Evolutionary conservation across 2,888 invertebrate species (phyloP).

Genomic region (Trichacis sp.): DNA sequence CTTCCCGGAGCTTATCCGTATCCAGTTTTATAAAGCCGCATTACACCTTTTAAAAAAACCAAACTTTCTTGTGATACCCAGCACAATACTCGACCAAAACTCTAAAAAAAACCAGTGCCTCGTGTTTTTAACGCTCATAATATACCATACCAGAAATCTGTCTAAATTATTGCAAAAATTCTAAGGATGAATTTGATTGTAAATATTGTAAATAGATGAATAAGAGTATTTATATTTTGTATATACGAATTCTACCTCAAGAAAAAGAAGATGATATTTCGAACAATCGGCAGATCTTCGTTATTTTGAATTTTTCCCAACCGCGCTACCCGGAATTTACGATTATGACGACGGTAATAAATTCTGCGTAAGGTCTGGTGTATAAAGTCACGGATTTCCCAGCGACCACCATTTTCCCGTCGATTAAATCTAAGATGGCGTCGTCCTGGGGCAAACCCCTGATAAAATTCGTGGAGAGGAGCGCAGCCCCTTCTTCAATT

Average conservation of each 20-base stretch:
- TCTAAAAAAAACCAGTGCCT: constrained; percentile 9
- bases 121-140: constrained; percentile 36
- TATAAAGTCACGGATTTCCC: constrained; percentile 34
- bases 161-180: too few relatives aligned
- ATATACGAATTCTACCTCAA: not conserved
- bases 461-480: constrained; percentile 34
- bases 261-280: not conserved
- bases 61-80: too few relatives aligned
- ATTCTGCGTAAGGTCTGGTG: constrained; percentile 12
- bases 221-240: constrained; percentile 5
- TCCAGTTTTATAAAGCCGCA: constrained; percentile 48
- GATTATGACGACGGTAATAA: constrained; percentile 9
- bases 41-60: too few relatives aligned
- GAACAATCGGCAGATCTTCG: too few relatives aligned
- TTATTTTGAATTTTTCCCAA: too few relatives aligned
- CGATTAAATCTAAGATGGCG: constrained; percentile 67
- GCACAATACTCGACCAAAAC: not conserved
- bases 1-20: constrained; percentile 21
- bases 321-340: not conserved
- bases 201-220: constrained; percentile 10
- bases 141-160: not conserved
- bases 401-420: constrained; percentile 63
- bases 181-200: not conserved
- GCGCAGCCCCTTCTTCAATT: constrained; percentile 53
- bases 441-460: constrained; percentile 47